Evolutionary conservation across 2,888 invertebrate genomes (phyloP), one percentile per base, ranked within the genome.

Genomic region (Sinohyriopsis cumingii): DNA sequence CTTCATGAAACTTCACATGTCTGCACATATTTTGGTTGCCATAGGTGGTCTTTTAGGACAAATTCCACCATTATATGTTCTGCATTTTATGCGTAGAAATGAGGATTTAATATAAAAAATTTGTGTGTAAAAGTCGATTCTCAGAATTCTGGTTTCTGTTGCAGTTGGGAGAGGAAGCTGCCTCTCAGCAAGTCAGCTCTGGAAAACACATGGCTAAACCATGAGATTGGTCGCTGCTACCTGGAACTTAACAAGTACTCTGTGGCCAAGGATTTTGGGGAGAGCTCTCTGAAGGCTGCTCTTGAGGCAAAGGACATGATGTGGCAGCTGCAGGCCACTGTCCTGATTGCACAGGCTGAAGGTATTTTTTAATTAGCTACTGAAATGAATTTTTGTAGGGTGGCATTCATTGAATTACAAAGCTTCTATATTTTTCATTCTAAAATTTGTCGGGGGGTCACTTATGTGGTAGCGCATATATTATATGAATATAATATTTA

Each of bases 201-300:
- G 61, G 91, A 91, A 73, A 85, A 85, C 55, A 88, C 90, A 1
- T 91, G 91, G 89, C 78, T 91, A 55, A 89, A 84, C 75, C 91
- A 91, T 75, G 91, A 91, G 80, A 89, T 91, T 33, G 91, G 91
- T 25, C 84, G 90, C 19, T 91, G 91, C 76, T 88, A 91, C 78
- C 80, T 91, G 73, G 91, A 90, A 75, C 71, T 88, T 45, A 83
- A 80, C 20, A 73, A 83, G 60, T 82, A 75, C 56, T 56, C 74
- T 1, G 75, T 82, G 53, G 88, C 89, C 15, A 79, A 81, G 67
- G 80, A 82, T 6, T 86, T 82, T 65, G 89, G 89, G 12, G 82
- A 86, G 61, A 83, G 86, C 68, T 88, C 89, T 15, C 73, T 86
- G 68, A 77, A 69, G 5, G 84, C 86, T 45, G 88, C 89, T 9